These are phyloP conservation scores for Neogale vison DNA, from an alignment of 2,113 vertebrate genomes.

Conservation along the genomic window DNA sequence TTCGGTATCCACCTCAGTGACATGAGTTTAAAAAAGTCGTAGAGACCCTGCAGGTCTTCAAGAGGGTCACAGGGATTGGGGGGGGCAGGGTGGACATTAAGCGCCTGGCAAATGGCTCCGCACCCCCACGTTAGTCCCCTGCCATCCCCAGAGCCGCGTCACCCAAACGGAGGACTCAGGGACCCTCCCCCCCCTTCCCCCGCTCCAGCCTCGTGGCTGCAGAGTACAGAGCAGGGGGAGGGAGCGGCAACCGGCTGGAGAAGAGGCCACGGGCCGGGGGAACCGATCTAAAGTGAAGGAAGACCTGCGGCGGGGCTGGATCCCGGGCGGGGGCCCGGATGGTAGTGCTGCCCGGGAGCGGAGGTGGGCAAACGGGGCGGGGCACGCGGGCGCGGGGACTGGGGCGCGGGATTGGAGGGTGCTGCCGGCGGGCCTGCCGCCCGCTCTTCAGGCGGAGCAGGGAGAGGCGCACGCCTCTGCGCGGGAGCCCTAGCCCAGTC, in stretches of 20 bases:
- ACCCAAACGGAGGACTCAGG: neutral
- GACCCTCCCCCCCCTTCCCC: no score
- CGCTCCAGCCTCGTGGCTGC: neutral
- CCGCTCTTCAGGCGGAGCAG: neutral
- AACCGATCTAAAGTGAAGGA: neutral
- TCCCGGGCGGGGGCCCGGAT: no score
- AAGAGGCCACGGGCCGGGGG: no score
- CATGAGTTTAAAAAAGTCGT: neutral
- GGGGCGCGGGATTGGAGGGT: neutral
- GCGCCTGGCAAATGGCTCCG: no score
- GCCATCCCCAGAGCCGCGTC: no score
- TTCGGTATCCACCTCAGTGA: neutral
- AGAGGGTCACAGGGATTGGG: neutral
- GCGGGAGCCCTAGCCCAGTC: neutral
- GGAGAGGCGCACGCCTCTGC: fast-evolving
- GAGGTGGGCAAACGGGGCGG: neutral
- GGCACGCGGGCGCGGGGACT: no score
- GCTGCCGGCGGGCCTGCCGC: fast-evolving
- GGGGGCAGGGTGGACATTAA: neutral
- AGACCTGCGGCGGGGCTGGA: neutral
- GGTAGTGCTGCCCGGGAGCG: fast-evolving
- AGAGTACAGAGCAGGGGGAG: neutral
- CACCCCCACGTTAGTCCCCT: no score
- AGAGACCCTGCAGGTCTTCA: neutral
- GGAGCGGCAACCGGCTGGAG: neutral